These are phyloP conservation scores for Acronicta aceris DNA, from an alignment of 2,888 invertebrate genomes.

Conservation along the genomic window DNA sequence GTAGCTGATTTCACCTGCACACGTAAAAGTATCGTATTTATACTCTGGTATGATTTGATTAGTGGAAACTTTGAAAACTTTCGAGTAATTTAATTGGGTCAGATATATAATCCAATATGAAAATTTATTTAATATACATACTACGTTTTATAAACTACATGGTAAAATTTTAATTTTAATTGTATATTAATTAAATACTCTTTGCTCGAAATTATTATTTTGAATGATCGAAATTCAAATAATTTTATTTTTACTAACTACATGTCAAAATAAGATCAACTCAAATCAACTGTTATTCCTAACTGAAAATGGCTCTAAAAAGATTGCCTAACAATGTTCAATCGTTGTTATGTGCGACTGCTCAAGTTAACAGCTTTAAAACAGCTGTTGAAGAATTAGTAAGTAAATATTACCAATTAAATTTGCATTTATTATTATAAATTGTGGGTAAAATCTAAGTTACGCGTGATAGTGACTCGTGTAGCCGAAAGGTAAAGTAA, in stretches of 20 bases:
- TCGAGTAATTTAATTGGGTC: too few relatives aligned
- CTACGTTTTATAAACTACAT: conserved; percentile 2
- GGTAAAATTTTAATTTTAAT: not conserved
- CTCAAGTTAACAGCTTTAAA: conserved; percentile 86
- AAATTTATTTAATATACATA: not conserved
- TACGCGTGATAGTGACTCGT: too few relatives aligned
- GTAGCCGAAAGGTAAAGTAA: too few relatives aligned
- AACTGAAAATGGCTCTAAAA: conserved; percentile 67
- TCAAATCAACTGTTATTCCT: conserved; percentile 19
- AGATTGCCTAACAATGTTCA: conserved; percentile 81
- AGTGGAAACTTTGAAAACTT: too few relatives aligned
- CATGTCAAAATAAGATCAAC: conserved; percentile 27
- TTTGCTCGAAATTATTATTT: conserved; percentile 13
- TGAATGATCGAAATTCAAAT: conserved; percentile 30
- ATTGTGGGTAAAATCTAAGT: too few relatives aligned
- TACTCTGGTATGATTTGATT: too few relatives aligned
- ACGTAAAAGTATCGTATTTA: not conserved
- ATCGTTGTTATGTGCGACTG: conserved; percentile 87
- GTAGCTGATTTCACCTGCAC: not conserved
- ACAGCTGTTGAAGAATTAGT: conserved; percentile 92
- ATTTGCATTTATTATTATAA: not conserved
- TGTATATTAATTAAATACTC: conserved; percentile 2
- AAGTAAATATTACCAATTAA: conserved; percentile 39
- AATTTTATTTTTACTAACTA: conserved; percentile 1
- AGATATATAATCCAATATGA: too few relatives aligned